Conservation (phyloP, 2,113 vertebrate genomes). For the Tupaia tana region DNA sequence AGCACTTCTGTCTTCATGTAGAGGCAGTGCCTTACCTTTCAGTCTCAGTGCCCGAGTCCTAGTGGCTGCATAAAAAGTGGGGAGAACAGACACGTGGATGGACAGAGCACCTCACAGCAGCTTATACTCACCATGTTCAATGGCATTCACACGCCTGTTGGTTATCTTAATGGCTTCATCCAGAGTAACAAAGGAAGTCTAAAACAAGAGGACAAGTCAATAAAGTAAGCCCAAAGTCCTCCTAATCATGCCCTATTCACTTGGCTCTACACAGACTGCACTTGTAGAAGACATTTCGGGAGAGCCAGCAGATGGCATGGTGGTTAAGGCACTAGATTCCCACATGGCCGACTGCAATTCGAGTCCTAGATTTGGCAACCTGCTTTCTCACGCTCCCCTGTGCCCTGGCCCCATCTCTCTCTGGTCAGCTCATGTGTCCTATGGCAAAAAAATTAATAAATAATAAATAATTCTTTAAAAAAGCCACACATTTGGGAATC, state of each 20-base stretch:
- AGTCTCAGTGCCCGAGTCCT: background rate
- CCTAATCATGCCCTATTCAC: background rate
- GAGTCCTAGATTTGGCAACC: no score
- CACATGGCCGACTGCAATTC: no score
- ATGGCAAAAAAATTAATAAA: no score
- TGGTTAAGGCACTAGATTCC: no score
- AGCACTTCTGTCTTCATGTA: background rate
- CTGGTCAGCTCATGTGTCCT: no score
- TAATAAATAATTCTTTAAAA: no score
- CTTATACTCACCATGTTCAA: constrained; percentile 94
- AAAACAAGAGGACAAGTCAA: constrained; percentile 71
- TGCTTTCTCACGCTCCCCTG: no score
- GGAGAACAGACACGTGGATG: background rate
- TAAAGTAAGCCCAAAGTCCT: background rate
- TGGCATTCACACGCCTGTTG: constrained; percentile 98
- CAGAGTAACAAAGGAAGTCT: constrained; percentile 99
- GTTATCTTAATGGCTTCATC: constrained; percentile 99
- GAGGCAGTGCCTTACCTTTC: background rate
- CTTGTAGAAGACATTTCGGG: background rate
- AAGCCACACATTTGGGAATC: background rate
- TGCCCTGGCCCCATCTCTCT: no score
- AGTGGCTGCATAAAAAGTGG: background rate
- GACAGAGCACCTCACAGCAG: background rate
- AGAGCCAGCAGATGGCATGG: no score
- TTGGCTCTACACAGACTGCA: background rate